phyloP scores from a whole-genome alignment of 2,113 vertebrate genomes.

The Semnopithecus entellus region DNA sequence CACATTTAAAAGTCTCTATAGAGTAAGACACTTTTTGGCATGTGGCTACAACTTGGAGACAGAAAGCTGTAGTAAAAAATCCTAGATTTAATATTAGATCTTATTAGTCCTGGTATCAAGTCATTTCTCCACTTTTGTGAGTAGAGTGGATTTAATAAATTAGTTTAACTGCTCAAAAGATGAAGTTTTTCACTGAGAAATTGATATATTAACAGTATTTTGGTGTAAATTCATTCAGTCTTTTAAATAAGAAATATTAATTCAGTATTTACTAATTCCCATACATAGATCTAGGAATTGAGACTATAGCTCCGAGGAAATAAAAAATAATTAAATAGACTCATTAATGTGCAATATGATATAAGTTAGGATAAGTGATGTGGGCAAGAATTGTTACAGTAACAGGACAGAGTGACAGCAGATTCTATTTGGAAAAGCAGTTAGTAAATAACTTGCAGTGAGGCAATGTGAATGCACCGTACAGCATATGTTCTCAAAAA shows the following conservation, averaged over 20 bases:
- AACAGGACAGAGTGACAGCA: background rate
- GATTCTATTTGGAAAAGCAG: background rate
- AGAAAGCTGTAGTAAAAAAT: background rate
- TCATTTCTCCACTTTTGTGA: background rate
- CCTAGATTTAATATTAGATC: background rate
- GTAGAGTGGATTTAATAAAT: background rate
- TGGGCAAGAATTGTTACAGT: background rate
- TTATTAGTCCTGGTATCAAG: background rate
- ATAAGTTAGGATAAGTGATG: background rate
- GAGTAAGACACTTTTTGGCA: background rate
- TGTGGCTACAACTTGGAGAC: background rate
- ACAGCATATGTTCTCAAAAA: background rate
- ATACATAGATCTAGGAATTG: background rate
- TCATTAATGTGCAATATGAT: background rate
- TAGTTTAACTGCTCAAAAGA: background rate
- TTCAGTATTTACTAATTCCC: background rate
- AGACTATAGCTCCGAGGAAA: background rate
- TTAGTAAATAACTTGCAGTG: background rate
- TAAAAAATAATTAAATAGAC: background rate
- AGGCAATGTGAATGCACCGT: background rate
- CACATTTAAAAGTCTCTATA: background rate
- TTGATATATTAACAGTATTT: background rate
- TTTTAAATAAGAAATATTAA: background rate
- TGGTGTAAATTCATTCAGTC: background rate
- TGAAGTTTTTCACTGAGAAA: background rate